These are phyloP conservation scores for Neodiprion fabricii DNA, from an alignment of 1,140 invertebrate genomes.

Conservation along the genomic window DNA sequence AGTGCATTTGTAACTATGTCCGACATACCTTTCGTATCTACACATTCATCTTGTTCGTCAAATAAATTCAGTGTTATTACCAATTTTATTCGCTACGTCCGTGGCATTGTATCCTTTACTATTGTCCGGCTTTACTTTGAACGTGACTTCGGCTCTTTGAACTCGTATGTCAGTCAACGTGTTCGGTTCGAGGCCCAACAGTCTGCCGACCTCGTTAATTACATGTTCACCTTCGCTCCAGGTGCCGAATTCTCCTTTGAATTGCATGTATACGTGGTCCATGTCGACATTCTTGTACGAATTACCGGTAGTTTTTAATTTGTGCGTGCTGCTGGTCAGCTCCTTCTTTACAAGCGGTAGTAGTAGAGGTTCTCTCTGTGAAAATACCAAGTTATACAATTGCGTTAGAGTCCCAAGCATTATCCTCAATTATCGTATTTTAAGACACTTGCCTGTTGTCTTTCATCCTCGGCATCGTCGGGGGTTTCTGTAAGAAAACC, in stretches of 20 bases:
- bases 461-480: not conserved
- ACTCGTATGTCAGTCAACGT: slow-evolving; percentile 69
- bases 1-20: not conserved
- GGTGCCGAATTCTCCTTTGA: slow-evolving; percentile 61
- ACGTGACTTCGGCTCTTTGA: slow-evolving; percentile 79
- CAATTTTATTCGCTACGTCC: slow-evolving; percentile 75
- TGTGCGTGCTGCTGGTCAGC: slow-evolving; percentile 34
- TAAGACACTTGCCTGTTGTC: not conserved
- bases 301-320: slow-evolving; percentile 50
- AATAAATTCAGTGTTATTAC: slow-evolving; percentile 57
- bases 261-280: slow-evolving; percentile 72
- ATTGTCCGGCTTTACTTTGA: slow-evolving; percentile 77
- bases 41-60: not conserved
- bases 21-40: slow-evolving; percentile 17
- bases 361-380: slow-evolving; percentile 38
- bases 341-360: slow-evolving; percentile 58
- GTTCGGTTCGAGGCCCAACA: slow-evolving; percentile 67
- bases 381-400: slow-evolving; percentile 20
- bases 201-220: slow-evolving; percentile 60
- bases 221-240: slow-evolving; percentile 51
- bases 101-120: slow-evolving; percentile 71
- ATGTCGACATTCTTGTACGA: slow-evolving; percentile 69
- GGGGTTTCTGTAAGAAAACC: not conserved
- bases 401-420: not conserved
- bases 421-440: too few relatives aligned